phyloP scores from a whole-genome alignment of 1,140 invertebrate genomes.

The Papilio dardanus region DNA sequence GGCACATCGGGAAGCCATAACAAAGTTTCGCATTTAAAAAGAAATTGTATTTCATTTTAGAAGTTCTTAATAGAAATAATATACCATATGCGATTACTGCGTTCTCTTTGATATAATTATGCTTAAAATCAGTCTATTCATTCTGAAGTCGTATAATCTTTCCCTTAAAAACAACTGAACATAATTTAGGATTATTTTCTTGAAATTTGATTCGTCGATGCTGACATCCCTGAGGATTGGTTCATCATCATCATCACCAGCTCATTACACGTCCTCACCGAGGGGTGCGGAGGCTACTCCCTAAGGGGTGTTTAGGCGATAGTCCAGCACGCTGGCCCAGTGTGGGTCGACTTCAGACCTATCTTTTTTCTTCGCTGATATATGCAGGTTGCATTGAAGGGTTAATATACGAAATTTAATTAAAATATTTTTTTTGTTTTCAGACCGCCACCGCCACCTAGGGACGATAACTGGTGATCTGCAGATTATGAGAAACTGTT shows the following conservation, averaged over 20 bases:
- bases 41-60: constrained; percentile 25
- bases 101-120: not conserved
- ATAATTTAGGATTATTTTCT: too few relatives aligned
- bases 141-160: not conserved
- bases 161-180: too few relatives aligned
- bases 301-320: too few relatives aligned
- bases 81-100: not conserved
- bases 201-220: too few relatives aligned
- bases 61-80: not conserved
- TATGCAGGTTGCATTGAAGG: too few relatives aligned
- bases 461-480: constrained; percentile 70
- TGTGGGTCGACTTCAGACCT: too few relatives aligned
- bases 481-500: not conserved
- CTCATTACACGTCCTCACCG: too few relatives aligned
- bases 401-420: not conserved
- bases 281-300: too few relatives aligned
- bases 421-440: constrained; percentile 38
- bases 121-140: not conserved
- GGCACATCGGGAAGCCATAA: constrained; percentile 1
- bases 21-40: constrained; percentile 13
- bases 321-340: too few relatives aligned
- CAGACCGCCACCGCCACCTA: constrained; percentile 66
- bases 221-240: too few relatives aligned
- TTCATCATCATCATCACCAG: too few relatives aligned
- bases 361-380: too few relatives aligned